A percentile compares a stretch with the other conserved stretches of the same genome.
phyloP scores from a whole-genome alignment of 1,140 invertebrate species.

The Dinothrombium tinctorium region DNA sequence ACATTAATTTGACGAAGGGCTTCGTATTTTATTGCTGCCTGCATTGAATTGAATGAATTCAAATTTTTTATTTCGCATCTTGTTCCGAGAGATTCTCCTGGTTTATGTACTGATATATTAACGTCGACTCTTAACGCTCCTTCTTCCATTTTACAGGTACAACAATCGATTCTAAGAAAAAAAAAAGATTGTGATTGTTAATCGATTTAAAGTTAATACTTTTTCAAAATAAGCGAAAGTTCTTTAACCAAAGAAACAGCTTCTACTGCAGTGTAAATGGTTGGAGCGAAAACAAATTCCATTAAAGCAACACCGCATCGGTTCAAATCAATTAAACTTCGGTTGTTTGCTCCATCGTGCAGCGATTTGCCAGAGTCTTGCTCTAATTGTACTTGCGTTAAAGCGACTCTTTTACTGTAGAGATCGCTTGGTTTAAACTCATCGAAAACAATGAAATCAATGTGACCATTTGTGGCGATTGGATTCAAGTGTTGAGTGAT shows the following conservation, averaged over 20 bases:
- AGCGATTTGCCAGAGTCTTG: conserved; percentile 93
- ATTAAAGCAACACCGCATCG: conserved; percentile 70
- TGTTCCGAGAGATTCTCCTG: conserved; percentile 38
- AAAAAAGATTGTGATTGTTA: neutral
- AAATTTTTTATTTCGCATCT: conserved; percentile 12
- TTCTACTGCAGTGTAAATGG: conserved; percentile 63
- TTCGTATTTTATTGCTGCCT: conserved; percentile 11
- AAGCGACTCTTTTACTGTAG: conserved; percentile 33
- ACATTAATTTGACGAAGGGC: conserved; percentile 5
- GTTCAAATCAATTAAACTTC: conserved; percentile 78
- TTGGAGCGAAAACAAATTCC: conserved; percentile 89
- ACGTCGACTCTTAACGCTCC: conserved; percentile 93
- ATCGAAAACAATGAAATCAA: conserved; percentile 54
- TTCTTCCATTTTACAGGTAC: conserved; percentile 84
- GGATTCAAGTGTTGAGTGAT: conserved; percentile 83
- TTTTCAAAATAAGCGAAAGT: conserved; percentile 44
- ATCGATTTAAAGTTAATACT: neutral
- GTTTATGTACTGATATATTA: conserved; percentile 64
- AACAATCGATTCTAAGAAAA: conserved; percentile 35
- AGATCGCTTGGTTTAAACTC: conserved; percentile 36
- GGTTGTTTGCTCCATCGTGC: conserved; percentile 33
- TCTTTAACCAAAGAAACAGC: conserved; percentile 75
- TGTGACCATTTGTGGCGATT: conserved; percentile 52
- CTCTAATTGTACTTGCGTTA: conserved; percentile 83
- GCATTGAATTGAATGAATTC: conserved; percentile 12